Evolutionary conservation across 2,888 invertebrate genomes (phyloP).

Genomic region (Eupithecia subfuscata): DNA sequence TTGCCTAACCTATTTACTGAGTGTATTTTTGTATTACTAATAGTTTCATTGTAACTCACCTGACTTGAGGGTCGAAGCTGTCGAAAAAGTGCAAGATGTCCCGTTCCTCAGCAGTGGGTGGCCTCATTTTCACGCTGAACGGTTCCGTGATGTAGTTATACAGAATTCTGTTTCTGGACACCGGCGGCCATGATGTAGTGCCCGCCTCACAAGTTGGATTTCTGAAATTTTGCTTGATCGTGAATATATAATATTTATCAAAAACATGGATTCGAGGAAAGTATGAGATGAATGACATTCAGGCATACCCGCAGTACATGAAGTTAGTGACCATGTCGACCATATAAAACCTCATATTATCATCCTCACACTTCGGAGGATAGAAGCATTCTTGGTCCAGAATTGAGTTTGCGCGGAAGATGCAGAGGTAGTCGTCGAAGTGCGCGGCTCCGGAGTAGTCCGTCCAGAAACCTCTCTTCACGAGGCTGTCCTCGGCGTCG

Average conservation of each 20-base stretch:
- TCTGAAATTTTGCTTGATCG: neutral
- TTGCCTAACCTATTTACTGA: neutral
- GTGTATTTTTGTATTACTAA: neutral
- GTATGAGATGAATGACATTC: neutral
- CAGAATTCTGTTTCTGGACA: neutral
- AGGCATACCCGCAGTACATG: constrained; percentile 15
- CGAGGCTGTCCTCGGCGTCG: constrained; percentile 66
- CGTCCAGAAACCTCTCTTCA: constrained; percentile 51
- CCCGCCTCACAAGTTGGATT: constrained; percentile 15
- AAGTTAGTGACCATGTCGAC: constrained; percentile 44
- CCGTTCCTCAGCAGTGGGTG: constrained; percentile 20
- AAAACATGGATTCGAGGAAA: neutral
- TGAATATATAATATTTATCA: neutral
- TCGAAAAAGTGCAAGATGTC: constrained; percentile 33
- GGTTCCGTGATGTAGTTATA: constrained; percentile 14
- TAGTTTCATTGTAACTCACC: constrained; percentile 18
- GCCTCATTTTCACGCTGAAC: neutral
- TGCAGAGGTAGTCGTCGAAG: constrained; percentile 75
- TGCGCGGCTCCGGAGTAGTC: constrained; percentile 63
- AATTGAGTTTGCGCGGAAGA: constrained; percentile 59
- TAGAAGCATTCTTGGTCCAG: constrained; percentile 35
- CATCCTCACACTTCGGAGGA: constrained; percentile 35
- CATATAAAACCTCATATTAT: constrained; percentile 46
- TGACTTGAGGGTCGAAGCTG: constrained; percentile 25
- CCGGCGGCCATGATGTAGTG: constrained; percentile 4